Evolutionary conservation across 2,888 invertebrate genomes (phyloP).

Genomic region (Heliothis peltigera): DNA sequence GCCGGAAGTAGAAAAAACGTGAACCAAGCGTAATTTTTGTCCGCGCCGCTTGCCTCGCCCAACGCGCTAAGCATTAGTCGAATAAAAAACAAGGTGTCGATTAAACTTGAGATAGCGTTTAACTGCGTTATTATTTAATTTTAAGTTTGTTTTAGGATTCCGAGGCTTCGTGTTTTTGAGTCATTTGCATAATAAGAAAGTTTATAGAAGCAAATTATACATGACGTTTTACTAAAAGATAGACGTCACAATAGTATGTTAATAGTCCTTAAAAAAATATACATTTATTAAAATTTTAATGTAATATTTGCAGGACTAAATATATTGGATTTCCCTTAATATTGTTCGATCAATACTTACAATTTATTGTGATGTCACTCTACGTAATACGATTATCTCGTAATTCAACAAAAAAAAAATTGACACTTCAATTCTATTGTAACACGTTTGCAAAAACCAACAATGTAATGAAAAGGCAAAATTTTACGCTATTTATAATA

Average conservation of each 20-base stretch:
- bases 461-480: constrained; percentile 70
- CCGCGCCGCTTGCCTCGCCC: constrained; percentile 71
- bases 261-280: constrained; percentile 28
- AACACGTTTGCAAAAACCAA: constrained; percentile 44
- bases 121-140: constrained; percentile 81
- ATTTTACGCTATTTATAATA: constrained; percentile 79
- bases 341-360: neutral
- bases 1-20: constrained; percentile 84
- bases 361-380: constrained; percentile 33
- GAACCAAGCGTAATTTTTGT: constrained; percentile 83
- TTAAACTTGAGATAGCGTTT: constrained; percentile 83
- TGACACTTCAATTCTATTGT: constrained; percentile 40
- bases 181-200: constrained; percentile 67
- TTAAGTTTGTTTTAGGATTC: constrained; percentile 78
- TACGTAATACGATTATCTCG: constrained; percentile 49
- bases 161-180: constrained; percentile 64
- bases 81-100: constrained; percentile 86
- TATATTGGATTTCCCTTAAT: constrained; percentile 1
- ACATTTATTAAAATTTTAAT: constrained; percentile 13
- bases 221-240: constrained; percentile 50
- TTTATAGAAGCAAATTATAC: constrained; percentile 55
- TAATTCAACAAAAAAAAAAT: constrained; percentile 34
- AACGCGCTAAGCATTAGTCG: constrained; percentile 79
- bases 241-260: constrained; percentile 38
- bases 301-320: neutral